phyloP scores from a whole-genome alignment of 2,113 vertebrate genomes.

The Carollia perspicillata region DNA sequence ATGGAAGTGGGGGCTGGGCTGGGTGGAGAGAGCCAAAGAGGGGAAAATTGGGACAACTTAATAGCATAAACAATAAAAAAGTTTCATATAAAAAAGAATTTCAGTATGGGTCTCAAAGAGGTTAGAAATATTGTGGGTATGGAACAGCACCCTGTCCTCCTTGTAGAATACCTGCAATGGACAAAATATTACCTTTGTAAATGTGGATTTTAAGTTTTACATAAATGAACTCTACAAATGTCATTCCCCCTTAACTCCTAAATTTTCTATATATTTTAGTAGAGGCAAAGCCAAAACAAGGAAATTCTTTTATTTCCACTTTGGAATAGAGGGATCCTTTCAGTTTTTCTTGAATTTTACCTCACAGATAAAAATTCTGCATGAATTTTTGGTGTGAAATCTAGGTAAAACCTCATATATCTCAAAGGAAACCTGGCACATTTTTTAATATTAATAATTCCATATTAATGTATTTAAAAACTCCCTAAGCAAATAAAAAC shows the following conservation, averaged over 20 bases:
- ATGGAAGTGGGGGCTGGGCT: no score
- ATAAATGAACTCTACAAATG: not conserved
- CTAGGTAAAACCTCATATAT: not conserved
- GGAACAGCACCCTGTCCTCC: not conserved
- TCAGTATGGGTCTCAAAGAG: not conserved
- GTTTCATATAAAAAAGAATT: not conserved
- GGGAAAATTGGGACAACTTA: no score
- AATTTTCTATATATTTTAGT: not conserved
- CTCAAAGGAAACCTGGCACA: not conserved
- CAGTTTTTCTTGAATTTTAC: not conserved
- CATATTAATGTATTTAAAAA: not conserved
- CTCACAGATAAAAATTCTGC: not conserved
- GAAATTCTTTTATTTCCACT: not conserved
- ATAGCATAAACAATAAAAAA: no score
- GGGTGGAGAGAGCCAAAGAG: no score
- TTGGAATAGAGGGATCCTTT: not conserved
- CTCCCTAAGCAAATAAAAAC: not conserved
- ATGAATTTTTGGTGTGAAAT: not conserved
- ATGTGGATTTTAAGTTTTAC: not conserved
- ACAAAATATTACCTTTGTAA: not conserved
- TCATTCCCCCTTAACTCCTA: not conserved
- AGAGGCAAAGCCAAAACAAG: not conserved
- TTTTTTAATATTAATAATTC: not conserved
- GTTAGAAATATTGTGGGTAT: not conserved
- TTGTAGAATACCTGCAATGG: fast-evolving